These are phyloP conservation scores for Xanthorhoe designata DNA, from an alignment of 2,888 invertebrate species.

Conservation along the genomic window DNA sequence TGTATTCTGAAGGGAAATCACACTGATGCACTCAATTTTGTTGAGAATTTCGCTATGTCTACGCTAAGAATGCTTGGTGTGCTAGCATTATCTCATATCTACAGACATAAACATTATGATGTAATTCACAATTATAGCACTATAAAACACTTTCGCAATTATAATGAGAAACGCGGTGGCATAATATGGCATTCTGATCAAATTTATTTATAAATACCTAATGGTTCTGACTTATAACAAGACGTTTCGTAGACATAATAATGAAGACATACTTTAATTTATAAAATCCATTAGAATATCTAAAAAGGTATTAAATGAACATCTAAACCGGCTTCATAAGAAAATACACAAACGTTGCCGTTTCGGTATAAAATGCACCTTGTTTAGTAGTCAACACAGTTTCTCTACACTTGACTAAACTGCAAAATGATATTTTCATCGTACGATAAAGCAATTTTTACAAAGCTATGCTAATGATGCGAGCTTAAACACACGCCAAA, in stretches of 20 bases:
- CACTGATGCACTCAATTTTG: conserved; percentile 4
- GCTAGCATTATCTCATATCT: not conserved
- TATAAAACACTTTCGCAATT: too few relatives aligned
- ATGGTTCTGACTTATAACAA: too few relatives aligned
- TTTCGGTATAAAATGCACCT: too few relatives aligned
- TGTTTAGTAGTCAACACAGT: too few relatives aligned
- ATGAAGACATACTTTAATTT: too few relatives aligned
- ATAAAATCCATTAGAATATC: too few relatives aligned
- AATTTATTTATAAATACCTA: not conserved
- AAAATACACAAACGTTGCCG: too few relatives aligned
- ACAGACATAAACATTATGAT: not conserved
- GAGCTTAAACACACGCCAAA: conserved; percentile 11
- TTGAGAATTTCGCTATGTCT: not conserved
- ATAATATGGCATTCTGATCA: not conserved
- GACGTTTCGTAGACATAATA: not conserved
- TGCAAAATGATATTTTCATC: not conserved
- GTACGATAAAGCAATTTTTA: conserved; percentile 1
- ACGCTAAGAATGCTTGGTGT: not conserved
- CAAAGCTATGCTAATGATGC: not conserved
- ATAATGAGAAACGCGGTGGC: too few relatives aligned
- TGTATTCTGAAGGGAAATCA: conserved; percentile 12
- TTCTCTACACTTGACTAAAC: too few relatives aligned
- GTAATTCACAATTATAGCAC: too few relatives aligned
- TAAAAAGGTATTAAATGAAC: too few relatives aligned
- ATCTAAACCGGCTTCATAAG: too few relatives aligned